Conservation (phyloP, 2,113 vertebrate species). For the Hyperopisus bebe region DNA sequence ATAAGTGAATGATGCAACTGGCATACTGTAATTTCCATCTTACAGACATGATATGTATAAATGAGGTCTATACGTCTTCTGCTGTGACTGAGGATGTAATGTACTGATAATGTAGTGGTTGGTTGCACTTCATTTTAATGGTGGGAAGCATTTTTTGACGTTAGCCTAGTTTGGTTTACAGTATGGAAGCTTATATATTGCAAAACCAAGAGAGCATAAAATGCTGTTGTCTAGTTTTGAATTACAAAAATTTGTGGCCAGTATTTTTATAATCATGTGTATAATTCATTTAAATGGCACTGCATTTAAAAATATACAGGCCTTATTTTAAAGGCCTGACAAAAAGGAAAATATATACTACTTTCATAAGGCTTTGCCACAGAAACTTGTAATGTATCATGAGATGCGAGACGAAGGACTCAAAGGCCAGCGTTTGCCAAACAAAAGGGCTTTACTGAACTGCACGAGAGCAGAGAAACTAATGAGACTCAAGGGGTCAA, state of each 20-base stretch:
- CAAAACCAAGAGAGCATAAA: slow-evolving; percentile 7
- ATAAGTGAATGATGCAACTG: neutral
- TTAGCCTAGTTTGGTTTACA: neutral
- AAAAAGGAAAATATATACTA: neutral
- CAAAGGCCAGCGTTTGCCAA: neutral
- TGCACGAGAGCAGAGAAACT: neutral
- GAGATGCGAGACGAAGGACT: neutral
- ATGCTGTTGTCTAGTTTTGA: slow-evolving; percentile 32
- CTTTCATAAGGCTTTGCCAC: neutral
- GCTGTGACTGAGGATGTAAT: neutral
- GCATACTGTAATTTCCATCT: neutral
- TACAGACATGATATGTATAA: neutral
- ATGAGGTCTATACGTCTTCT: neutral
- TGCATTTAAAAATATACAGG: neutral
- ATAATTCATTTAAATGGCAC: neutral
- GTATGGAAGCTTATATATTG: neutral
- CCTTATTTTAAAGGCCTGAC: neutral
- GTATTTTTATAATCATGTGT: neutral
- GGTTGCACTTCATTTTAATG: neutral
- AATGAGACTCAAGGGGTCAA: neutral
- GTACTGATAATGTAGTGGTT: slow-evolving; percentile 2
- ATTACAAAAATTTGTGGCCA: slow-evolving; percentile 22
- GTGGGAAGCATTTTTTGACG: neutral
- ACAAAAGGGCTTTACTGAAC: neutral
- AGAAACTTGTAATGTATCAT: neutral